Conservation (phyloP, 2,888 invertebrate genomes). For the Automeris io region DNA sequence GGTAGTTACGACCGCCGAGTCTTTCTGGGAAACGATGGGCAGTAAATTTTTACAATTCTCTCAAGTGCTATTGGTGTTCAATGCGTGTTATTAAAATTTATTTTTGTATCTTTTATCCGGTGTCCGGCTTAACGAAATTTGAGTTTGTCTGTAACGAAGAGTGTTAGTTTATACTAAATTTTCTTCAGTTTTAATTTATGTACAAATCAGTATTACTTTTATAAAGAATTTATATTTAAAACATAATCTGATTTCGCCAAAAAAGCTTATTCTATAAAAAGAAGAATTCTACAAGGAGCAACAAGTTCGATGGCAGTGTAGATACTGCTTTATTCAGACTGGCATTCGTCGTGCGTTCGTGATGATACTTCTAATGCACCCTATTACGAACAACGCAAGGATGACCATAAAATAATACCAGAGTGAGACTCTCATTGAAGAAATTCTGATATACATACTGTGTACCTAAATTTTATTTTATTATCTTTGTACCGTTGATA, state of each 20-base stretch:
- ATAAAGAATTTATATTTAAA: not conserved
- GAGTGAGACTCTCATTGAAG: slow-evolving; percentile 3
- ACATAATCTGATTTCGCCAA: not conserved
- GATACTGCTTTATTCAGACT: slow-evolving; percentile 40
- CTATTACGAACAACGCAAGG: slow-evolving; percentile 22
- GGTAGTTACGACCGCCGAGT: slow-evolving; percentile 16
- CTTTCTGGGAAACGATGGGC: slow-evolving; percentile 15
- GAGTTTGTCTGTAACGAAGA: too few relatives aligned
- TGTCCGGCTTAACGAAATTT: not conserved
- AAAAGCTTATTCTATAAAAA: not conserved
- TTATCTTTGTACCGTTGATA: too few relatives aligned
- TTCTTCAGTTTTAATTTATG: not conserved
- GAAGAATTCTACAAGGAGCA: slow-evolving; percentile 13
- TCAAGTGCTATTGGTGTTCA: slow-evolving; percentile 23
- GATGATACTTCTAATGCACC: slow-evolving; percentile 49
- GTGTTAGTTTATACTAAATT: too few relatives aligned
- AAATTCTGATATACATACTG: too few relatives aligned
- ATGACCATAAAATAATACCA: slow-evolving; percentile 11
- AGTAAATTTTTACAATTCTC: slow-evolving; percentile 19
- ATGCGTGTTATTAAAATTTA: slow-evolving; percentile 18
- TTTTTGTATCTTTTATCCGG: not conserved
- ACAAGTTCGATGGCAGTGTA: slow-evolving; percentile 25
- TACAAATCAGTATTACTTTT: not conserved
- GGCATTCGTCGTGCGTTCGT: slow-evolving; percentile 35
- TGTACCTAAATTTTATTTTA: too few relatives aligned